These are phyloP conservation scores for Silurus asotus DNA, from an alignment of 2,113 vertebrate species.

Conservation along the genomic window DNA sequence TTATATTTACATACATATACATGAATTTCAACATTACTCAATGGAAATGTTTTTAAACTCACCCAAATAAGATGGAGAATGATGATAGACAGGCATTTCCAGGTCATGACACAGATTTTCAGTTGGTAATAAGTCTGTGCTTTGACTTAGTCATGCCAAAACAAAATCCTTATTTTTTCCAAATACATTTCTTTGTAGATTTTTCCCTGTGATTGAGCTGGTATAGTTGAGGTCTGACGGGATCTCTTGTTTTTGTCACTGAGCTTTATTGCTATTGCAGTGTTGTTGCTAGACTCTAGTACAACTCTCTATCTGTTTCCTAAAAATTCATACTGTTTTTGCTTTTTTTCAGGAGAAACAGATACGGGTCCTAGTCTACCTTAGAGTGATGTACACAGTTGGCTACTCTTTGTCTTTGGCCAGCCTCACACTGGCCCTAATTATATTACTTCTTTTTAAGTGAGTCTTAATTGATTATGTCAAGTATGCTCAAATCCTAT, in stretches of 20 bases:
- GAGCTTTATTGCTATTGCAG: no score
- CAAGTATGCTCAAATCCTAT: not conserved
- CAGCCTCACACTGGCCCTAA: constrained; percentile 71
- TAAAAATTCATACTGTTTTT: not conserved
- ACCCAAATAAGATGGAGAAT: not conserved
- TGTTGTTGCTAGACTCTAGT: not conserved
- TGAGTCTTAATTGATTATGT: constrained; percentile 42
- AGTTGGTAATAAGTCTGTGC: not conserved
- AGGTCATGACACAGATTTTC: not conserved
- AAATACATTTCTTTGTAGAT: not conserved
- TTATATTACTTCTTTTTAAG: constrained; percentile 73
- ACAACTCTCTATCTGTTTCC: not conserved
- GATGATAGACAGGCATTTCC: not conserved
- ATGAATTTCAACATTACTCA: not conserved
- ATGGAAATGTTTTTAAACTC: not conserved
- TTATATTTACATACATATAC: not conserved
- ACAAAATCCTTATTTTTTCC: not conserved
- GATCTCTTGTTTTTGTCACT: no score
- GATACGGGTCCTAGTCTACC: constrained; percentile 65
- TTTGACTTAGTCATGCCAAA: not conserved
- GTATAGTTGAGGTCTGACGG: not conserved
- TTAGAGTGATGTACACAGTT: constrained; percentile 76
- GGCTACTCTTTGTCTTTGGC: constrained; percentile 77
- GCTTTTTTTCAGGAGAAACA: constrained; percentile 62
- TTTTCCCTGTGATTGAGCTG: not conserved